Evolutionary conservation across 2,888 invertebrate species (phyloP), one percentile per base, ranked within the genome.

Genomic region (Ecdyonurus torrentis): DNA sequence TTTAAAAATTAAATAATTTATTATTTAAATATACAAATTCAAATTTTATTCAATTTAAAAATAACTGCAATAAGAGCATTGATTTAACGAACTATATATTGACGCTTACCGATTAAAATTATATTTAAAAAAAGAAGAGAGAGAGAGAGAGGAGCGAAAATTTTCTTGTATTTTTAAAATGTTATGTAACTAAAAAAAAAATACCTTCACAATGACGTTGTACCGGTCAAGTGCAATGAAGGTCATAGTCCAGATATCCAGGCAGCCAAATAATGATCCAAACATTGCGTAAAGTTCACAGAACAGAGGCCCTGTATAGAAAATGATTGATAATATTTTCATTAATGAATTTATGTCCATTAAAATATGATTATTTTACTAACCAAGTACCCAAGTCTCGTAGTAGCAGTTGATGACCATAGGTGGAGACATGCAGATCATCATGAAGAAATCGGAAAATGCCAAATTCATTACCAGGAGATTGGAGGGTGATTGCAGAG

Each of bases 171-270:
- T 37, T 37, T 37, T 15, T 37, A 37, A 37, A 10, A 37, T 37
- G 37, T 10, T 37, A 15, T 37, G 15, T 37, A 37, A n/a, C n/a
- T 37, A 37, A 10, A 37, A 10, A 37, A 10, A 15, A 37, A 37
- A 64, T 66, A 73, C 78, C 76, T 91, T 91, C 52, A 94, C 93
- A 72, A 95, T 95, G 63, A 94, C 94, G 74, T 91, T 91, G 81
- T 94, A 95, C 69, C 95, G 83, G 74, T 95, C 95, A 71, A 92
- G 82, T 64, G 94, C 90, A 69, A 95, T 93, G 83, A 89, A 85
- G n/a, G 88, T 87, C 90, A 95, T 91, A 25, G 91, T 87, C 90
- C 92, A 93, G 71, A 95, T 95, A 65, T 93, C 94, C 69, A 82
- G 83, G 73, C 91, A 89, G 65, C 95, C 95, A 72, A 89, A 92